Evolutionary conservation across 2,888 invertebrate species (phyloP), one percentile per base, ranked within the genome.

Genomic region (Leptodirus hochenwartii): DNA sequence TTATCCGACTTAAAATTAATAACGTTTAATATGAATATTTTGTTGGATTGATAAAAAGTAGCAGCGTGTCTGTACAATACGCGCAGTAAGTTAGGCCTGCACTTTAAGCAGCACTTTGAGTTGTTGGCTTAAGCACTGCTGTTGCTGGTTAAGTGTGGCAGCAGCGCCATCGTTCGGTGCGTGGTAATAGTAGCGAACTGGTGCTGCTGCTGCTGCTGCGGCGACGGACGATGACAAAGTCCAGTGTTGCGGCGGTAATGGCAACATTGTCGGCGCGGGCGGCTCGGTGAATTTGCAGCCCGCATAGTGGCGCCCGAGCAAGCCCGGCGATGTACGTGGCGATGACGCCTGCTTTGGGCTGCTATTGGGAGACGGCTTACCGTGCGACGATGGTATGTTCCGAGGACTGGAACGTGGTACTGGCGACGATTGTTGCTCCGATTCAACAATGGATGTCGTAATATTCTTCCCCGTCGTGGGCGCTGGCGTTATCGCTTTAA

Each of bases 181-280:
- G 58, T 55, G 6, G 58, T 54, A 32, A 20, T 10, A 14, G n/a
- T 8, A 17, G 22, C n/a, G 15, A 17, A 15, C 5, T 15, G 10
- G 12, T 22, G 28, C 9, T 69, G 72, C 73, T 8, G 61, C 71
- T 41, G 26, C 53, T 61, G 61, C 49, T n/a, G n/a, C n/a, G n/a
- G n/a, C n/a, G n/a, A n/a, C n/a, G n/a, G n/a, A n/a, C n/a, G n/a
- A n/a, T n/a, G n/a, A n/a, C n/a, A n/a, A n/a, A n/a, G 69, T 69
- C 70, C 80, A 81, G 50, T 74, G 71, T 41, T 63, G 62, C 31
- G 80, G 79, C 41, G 79, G 74, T 50, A 63, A 66, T 17, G 78
- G 75, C 40, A 76, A 56, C 44, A 70, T 67, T 34, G 71, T 69
- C 44, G 79, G 77, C 36, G 73, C 66, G 24, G 79, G 76, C 31